Base-by-base conservation (phyloP, 2,797 vertebrate species). In the Hydrocynus forskahlii region DNA sequence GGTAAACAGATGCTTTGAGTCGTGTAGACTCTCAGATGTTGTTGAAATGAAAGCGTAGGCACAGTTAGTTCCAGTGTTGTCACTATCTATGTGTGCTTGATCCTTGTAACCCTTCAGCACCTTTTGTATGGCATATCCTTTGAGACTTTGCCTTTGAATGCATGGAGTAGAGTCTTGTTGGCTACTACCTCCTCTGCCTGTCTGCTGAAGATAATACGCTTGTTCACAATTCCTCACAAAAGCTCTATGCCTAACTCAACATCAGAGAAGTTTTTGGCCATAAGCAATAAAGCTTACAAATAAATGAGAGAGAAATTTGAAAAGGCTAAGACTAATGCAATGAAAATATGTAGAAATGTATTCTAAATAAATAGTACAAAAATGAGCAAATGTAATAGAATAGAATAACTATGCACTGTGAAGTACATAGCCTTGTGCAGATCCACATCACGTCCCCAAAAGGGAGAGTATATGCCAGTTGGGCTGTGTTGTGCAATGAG, bases 401-500 rank as follows among this genome's bases (percentile, higher is more conserved):
- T 29, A 29, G 29, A 29, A 29, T 29, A 29, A 29, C 29, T 29
- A 29, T 29, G 29, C 29, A 29, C 29, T 29, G 29, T 29, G 29
- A 29, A 29, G 1, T 29, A 29, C 29, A 29, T 29, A 29, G 3
- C 45, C 45, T 35, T 13, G 25, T 35, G 40, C 57, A 52, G 25
- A 62, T 40, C 14, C 25, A 29, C 13, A 40, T 7, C n/a, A 25
- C 70, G 17, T 68, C 64, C 48, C 72, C 55, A 75, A 60, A 59
- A 29, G 72, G 40, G 1, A 40, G 13, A 29, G 23, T n/a, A 52
- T 9, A 62, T 76, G n/a, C 35, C 45, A 63, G 23, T n/a, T 63
- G 14, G 74, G 75, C 57, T 48, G 9, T 35, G 43, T 57, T 67
- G 57, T 76, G 74, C 43, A 70, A 52, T 63, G 45, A 66, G 50